Base-by-base conservation (phyloP, 2,797 vertebrate species). In the Acridotheres tristis region DNA sequence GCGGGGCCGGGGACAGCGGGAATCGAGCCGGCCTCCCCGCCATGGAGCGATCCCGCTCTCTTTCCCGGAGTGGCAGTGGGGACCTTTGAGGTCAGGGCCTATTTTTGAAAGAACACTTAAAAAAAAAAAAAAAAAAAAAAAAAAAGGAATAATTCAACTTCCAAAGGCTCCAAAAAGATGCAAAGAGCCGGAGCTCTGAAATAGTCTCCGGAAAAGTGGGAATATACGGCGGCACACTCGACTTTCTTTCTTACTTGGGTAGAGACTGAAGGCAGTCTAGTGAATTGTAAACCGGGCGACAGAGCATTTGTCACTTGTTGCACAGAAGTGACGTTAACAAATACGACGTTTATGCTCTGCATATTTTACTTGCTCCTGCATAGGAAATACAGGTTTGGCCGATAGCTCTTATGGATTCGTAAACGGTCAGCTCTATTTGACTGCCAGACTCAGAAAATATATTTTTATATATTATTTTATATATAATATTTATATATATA, bases 281-380 rank as follows among this genome's bases (percentile, higher is more conserved):
- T 25, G 71, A 51, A n/a, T 2, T 42, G 32, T 13, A 67, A 92
- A 22, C 21, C 3, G 5, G 4, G 4, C 0, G 1, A 48, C 40
- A 47, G 32, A 9, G 11, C 5, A 2, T 58, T 53, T 10, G 3
- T 51, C 86, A 89, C 90, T 80, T 90, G 75, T 88, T 88, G 92
- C 79, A 16, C 34, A 12, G 40, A 25, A 87, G 23, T 3, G 30
- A 27, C 7, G 4, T 10, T 66, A 63, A 15, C 9, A 20, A 40
- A 14, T 30, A 2, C 4, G 2, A 43, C 29, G 80, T 63, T 29
- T 15, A 5, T 9, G 22, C 34, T 50, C n/a, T 38, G 53, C 3
- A 1, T 23, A 8, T 47, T 53, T 36, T 38, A 50, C 10, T 2
- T 36, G 38, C 4, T 80, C 26, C 34, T 74, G 54, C 5, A 3